Percentiles rank a stretch among this genome's conserved stretches.
Evolutionary conservation across 2,888 invertebrate species (phyloP).

Genomic region (Melieria crassipennis): DNA sequence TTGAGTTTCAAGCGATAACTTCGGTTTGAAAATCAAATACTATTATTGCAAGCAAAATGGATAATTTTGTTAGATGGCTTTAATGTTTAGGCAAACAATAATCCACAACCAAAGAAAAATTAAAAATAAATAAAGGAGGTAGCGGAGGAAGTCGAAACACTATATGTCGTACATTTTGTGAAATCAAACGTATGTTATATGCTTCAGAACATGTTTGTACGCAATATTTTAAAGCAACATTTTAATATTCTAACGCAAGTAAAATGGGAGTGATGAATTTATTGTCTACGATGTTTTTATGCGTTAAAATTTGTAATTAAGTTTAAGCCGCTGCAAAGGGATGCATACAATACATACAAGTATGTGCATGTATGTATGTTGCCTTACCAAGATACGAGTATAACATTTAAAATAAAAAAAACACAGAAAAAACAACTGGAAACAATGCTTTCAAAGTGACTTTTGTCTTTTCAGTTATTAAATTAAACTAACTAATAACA

Average conservation of each 20-base stretch:
- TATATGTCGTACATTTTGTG: conserved; percentile 9
- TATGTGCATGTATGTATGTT: conserved; percentile 19
- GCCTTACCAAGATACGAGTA: conserved; percentile 39
- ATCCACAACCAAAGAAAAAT: conserved; percentile 29
- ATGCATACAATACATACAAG: conserved; percentile 11
- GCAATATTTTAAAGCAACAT: conserved; percentile 11
- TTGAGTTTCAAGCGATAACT: conserved; percentile 38
- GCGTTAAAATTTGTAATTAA: conserved; percentile 57
- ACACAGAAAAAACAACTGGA: neutral
- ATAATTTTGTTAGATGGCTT: conserved; percentile 54
- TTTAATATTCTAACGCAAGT: neutral
- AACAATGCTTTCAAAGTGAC: conserved; percentile 59
- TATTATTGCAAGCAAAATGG: too few relatives aligned
- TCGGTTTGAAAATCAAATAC: conserved; percentile 31
- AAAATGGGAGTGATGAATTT: too few relatives aligned
- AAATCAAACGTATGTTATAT: conserved; percentile 11
- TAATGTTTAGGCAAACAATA: conserved; percentile 47
- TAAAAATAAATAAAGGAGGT: conserved; percentile 17
- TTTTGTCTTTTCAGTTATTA: conserved; percentile 47
- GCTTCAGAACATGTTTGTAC: conserved; percentile 22
- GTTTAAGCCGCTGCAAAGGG: conserved; percentile 53
- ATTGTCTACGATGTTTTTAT: conserved; percentile 18
- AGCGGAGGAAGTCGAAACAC: too few relatives aligned
- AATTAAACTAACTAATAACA: conserved; percentile 18
- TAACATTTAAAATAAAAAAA: conserved; percentile 1